Base-by-base conservation (phyloP, 2,113 vertebrate species). In the Apteryx mantelli region DNA sequence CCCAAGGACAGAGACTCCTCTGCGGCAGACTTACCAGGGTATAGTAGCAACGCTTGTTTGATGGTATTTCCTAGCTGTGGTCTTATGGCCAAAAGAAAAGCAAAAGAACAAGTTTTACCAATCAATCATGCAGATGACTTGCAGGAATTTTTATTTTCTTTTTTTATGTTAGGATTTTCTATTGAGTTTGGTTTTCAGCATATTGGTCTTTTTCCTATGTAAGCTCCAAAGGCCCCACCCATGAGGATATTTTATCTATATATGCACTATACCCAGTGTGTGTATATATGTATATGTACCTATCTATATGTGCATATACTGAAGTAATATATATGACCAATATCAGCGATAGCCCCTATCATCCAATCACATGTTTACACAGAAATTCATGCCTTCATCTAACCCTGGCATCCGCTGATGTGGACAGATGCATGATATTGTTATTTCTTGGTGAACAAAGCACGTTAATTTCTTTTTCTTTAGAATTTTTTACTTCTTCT, bases 351-450 rank as follows among this genome's bases (percentile, higher is more conserved):
- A 97, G 97, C 68, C 95, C 98, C 98, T 98, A 92, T 98, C 99
- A 99, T 99, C 99, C 98, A 98, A 66, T 98, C 98, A 98, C 95
- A 95, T 98, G 98, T 99, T 98, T 99, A 99, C 99, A 99, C 99
- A 99, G 99, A 99, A 99, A 99, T 99, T 99, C 99, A 99, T 97
- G 86, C 96, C 97, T 97, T 99, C 98, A 99, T 98, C 95, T 98
- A 98, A 99, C 96, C 98, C 97, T 98, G 94, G 95, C 98, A 98
- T 99, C 97, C 86, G 97, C 97, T 98, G 96, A 98, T 90, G 87
- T 98, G 98, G 96, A 97, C 97, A 98, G 97, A 96, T 98, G 99
- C 99, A 99, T 98, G 98, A 97, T 97, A 90, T 9, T 86, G 93
- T 98, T 97, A 96, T 97, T 97, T 97, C 92, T 95, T 98, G 87